These are phyloP conservation scores for Drosophila mettleri DNA, from an alignment of 2,888 invertebrate genomes.

Conservation along the genomic window DNA sequence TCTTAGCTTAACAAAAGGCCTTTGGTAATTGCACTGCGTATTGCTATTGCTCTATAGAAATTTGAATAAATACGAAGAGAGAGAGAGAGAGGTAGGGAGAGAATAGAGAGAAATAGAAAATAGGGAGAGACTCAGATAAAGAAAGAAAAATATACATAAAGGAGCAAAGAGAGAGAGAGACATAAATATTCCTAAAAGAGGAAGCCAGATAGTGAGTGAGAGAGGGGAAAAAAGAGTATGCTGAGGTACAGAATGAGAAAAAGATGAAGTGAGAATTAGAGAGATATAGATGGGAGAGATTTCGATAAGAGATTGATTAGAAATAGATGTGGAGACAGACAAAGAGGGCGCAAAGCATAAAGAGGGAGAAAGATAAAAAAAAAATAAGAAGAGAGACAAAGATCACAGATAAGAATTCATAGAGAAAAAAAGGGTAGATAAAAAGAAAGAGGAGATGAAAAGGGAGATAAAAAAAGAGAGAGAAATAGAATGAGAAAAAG, in stretches of 20 bases:
- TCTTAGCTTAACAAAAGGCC: conserved; percentile 25
- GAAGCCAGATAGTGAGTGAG: background rate
- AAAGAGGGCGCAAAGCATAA: background rate
- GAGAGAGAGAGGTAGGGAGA: background rate
- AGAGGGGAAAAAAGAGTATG: background rate
- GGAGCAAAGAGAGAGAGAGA: background rate
- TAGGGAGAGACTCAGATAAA: background rate
- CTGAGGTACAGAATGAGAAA: background rate
- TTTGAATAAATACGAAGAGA: no score
- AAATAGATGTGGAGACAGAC: no score
- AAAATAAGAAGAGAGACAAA: background rate
- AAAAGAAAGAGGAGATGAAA: no score
- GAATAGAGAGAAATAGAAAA: background rate
- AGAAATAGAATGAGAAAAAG: no score
- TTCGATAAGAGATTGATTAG: no score
- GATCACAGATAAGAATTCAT: no score
- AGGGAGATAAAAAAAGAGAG: no score
- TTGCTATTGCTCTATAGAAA: background rate
- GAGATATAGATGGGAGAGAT: no score
- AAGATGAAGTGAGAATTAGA: conserved; percentile 7
- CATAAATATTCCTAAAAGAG: no score
- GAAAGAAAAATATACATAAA: no score
- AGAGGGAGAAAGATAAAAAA: no score
- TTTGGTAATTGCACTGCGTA: conserved; percentile 14
- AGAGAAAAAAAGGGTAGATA: no score